Evolutionary conservation across 2,113 vertebrate species (phyloP).

Genomic region (human): GRCh38 chr1:10051001-10051500

Average conservation of each 20-base stretch:
- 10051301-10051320: fast-evolving
- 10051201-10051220: no score
- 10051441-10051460: no score
- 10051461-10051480: neutral
- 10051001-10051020: no score
- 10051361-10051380: neutral
- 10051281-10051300: neutral
- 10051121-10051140: no score
- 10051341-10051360: neutral
- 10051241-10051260: neutral
- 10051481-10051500: neutral
- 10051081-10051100: no score
- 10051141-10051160: no score
- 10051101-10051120: no score
- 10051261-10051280: neutral
- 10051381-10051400: neutral
- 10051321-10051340: neutral
- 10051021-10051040: no score
- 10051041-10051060: no score
- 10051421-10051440: neutral
- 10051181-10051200: neutral
- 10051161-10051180: no score
- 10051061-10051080: no score
- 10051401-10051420: neutral
- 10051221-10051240: no score